Evolutionary conservation across 2,113 vertebrate genomes (phyloP), one percentile per base, ranked within the genome.

Genomic region (Silurus meridionalis): DNA sequence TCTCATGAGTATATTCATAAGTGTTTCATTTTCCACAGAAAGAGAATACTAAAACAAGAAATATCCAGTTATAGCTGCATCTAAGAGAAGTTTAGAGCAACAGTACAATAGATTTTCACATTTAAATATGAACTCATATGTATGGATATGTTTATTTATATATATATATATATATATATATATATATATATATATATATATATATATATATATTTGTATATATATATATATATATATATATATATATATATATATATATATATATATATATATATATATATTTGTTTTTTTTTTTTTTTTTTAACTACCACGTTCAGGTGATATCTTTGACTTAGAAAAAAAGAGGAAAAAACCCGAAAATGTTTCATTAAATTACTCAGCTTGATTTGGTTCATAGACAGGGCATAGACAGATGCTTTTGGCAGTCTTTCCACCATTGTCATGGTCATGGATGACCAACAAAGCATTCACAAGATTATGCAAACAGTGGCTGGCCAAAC

Each of bases 121-220:
- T 80, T 61, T 61, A 61, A 61, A 78, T 55, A 25, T 78, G 57
- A 61, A 46, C 77, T 61, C 57, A 60, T 80, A 80, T 80, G 78
- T 48, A 80, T 80, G 57, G 57, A 61, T 61, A 61, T 61, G 28
- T n/a, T n/a, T n/a, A n/a, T n/a, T n/a, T n/a, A 37, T 37, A 37
- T 1, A 37, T 37, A 37, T 1, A 37, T 37, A 37, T 1, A 37
- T 37, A 37, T 1, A 37, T 37, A 37, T 1, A 37, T 37, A 37
- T 1, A 37, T 37, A 37, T 1, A 37, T 37, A 37, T 1, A 37
- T 37, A 37, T 1, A 37, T 37, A 37, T 1, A 37, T 37, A 37
- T 1, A 37, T 37, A 37, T 1, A 37, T 37, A 37, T 1, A 37
- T 37, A 37, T 1, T 1, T 37, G 2, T 1, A 37, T 37, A 37